Percentiles rank a stretch among this genome's conserved stretches.
phyloP scores from a whole-genome alignment of 2,113 vertebrate species.

The Pteropus alecto region DNA sequence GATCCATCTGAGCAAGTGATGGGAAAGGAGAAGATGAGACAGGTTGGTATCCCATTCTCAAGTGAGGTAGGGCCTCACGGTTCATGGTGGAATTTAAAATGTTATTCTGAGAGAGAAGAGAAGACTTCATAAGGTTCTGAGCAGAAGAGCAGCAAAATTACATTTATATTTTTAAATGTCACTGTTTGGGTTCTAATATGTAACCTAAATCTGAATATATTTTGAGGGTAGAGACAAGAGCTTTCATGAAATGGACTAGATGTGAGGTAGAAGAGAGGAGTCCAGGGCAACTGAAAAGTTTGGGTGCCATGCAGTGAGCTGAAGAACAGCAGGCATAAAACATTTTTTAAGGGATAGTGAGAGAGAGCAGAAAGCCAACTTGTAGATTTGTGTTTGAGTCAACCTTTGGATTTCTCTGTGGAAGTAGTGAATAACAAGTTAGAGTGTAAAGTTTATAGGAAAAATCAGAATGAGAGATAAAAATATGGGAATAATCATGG shows the following conservation, averaged over 20 bases:
- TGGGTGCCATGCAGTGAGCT: rapidly evolving
- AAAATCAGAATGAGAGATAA: not conserved
- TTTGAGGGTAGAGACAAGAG: not conserved
- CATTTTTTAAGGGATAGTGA: not conserved
- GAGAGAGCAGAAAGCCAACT: not conserved
- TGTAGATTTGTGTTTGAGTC: too few species aligned
- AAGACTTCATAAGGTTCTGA: not conserved
- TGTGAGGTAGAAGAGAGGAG: not conserved
- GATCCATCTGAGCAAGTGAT: not conserved
- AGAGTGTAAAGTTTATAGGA: not conserved
- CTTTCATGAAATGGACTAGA: not conserved
- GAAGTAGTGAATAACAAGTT: not conserved
- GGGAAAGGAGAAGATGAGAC: not conserved
- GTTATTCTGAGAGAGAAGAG: not conserved
- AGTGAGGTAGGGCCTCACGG: not conserved
- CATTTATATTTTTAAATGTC: not conserved
- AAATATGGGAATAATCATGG: not conserved
- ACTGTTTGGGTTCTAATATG: not conserved
- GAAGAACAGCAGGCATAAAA: too few species aligned
- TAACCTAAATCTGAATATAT: not conserved
- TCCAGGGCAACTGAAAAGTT: too few species aligned
- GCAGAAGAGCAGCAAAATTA: not conserved
- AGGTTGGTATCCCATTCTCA: too few species aligned
- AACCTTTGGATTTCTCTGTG: not conserved
- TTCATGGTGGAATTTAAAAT: not conserved